phyloP scores from a whole-genome alignment of 2,888 invertebrate genomes.

The Drosophila pullipes region DNA sequence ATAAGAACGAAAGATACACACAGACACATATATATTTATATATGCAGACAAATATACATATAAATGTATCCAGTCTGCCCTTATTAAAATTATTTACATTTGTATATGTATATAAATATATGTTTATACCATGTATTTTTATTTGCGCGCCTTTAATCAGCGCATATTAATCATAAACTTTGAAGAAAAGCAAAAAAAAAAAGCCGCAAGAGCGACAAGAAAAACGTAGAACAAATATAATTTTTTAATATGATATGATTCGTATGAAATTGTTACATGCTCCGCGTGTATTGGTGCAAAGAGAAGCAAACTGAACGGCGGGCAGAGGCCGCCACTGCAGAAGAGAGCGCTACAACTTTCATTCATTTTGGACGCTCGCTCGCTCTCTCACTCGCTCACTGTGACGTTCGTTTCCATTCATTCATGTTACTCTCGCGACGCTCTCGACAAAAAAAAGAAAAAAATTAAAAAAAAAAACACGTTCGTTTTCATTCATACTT shows the following conservation, averaged over 20 bases:
- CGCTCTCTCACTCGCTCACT: slow-evolving; percentile 28
- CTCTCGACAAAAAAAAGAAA: slow-evolving; percentile 14
- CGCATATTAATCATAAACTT: slow-evolving; percentile 79
- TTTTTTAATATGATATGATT: slow-evolving; percentile 60
- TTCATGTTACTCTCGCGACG: slow-evolving; percentile 59
- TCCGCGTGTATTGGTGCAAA: slow-evolving; percentile 35
- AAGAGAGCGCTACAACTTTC: slow-evolving; percentile 66
- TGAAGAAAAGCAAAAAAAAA: slow-evolving; percentile 34
- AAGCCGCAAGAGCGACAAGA: slow-evolving; percentile 24
- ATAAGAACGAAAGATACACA: no score
- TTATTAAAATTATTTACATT: slow-evolving; percentile 38
- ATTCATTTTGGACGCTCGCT: slow-evolving; percentile 62
- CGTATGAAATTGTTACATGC: slow-evolving; percentile 33
- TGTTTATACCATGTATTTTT: slow-evolving; percentile 10
- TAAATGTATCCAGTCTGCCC: slow-evolving; percentile 47
- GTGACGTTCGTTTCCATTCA: slow-evolving; percentile 60
- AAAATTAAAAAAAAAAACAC: slow-evolving; percentile 57
- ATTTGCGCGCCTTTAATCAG: slow-evolving; percentile 64
- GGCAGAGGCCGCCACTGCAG: slow-evolving; percentile 28
- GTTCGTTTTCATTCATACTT: slow-evolving; percentile 82
- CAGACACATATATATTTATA: neutral
- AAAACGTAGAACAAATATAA: slow-evolving; percentile 62
- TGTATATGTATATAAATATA: neutral
- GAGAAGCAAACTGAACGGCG: slow-evolving; percentile 25
- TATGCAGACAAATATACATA: neutral